Base-by-base conservation (phyloP, 2,113 vertebrate genomes). In the Thunnus maccoyii region DNA sequence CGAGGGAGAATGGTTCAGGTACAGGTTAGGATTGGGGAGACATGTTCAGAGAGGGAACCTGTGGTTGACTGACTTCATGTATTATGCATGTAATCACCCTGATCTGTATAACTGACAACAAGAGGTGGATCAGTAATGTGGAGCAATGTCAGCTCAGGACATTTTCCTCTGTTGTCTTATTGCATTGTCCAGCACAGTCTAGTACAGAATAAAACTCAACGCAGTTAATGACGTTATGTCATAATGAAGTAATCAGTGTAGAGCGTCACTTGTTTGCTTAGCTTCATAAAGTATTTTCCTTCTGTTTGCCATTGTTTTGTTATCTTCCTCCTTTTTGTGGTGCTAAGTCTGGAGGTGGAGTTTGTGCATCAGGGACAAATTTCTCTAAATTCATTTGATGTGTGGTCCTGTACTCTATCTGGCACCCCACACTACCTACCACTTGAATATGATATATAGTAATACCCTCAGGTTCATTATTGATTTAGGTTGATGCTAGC, bases 401-500 rank as follows among this genome's bases (percentile, higher is more conserved):
- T 75, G 76, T 77, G 76, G 70, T 74, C 67, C 82, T 36, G 61
- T 48, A 48, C 64, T 69, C 51, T 60, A 68, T 52, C 71, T 62
- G 84, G 56, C 64, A 87, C 41, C 58, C 36, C 63, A 77, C 65
- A 55, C 46, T 63, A 75, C 67, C 77, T 83, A 56, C 65, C 60
- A 56, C 83, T 87, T 88, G 68, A 90, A 85, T 78, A 84, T 92
- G 80, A 93, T 86, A 69, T 88, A 84, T 68, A 83, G 83, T 76
- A 80, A 85, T 63, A 66, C 65, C 7, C 55, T 78, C 76, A 82
- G 63, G 27, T 63, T 77, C 51, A 5, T 15, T 83, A 78, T 92
- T 89, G 90, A 90, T 91, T 81, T 61, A 86, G 36, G 73, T 51
- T 73, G 71, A 74, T 62, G 78, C 51, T 70, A 46, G 86, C 69